A percentile compares a stretch with the other conserved stretches of the same genome.
Conservation (phyloP, 2,797 vertebrate species). For the Danio tinwini region DNA sequence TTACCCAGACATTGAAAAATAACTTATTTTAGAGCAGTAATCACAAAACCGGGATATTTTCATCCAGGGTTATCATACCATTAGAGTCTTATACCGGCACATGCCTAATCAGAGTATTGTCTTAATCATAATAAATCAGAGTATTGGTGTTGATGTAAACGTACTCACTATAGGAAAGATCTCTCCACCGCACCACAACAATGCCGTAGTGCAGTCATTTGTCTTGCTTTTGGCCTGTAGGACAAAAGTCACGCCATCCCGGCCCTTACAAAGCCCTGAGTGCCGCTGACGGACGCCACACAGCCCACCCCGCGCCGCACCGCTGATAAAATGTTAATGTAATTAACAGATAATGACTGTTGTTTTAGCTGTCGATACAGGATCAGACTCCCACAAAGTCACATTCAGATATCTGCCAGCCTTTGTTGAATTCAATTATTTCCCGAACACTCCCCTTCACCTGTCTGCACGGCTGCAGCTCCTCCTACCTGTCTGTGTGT, state of each 20-base stretch:
- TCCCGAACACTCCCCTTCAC: constrained; percentile 66
- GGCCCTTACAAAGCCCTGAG: constrained; percentile 45
- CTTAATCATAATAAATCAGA: no score
- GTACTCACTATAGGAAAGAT: no score
- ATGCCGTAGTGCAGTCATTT: constrained; percentile 75
- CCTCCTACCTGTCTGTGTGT: constrained; percentile 70
- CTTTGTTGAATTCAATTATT: constrained; percentile 86
- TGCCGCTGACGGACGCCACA: not conserved
- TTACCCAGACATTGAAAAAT: no score
- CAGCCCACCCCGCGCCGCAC: constrained; percentile 66
- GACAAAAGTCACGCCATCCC: constrained; percentile 68
- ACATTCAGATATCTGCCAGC: constrained; percentile 87
- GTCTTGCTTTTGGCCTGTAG: constrained; percentile 73
- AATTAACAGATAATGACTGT: constrained; percentile 90
- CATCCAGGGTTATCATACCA: no score
- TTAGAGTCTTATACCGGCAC: no score
- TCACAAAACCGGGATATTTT: no score
- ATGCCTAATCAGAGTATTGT: no score
- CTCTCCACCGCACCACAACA: constrained; percentile 48
- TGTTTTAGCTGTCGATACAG: constrained; percentile 88
- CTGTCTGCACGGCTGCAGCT: constrained; percentile 40
- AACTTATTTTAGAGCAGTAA: no score
- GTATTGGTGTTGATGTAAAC: no score
- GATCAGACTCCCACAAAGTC: constrained; percentile 82
- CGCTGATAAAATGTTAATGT: constrained; percentile 89